Evolutionary conservation across 2,797 vertebrate genomes (phyloP), one percentile per base, ranked within the genome.

Genomic region (Otolemur crassicaudatus): DNA sequence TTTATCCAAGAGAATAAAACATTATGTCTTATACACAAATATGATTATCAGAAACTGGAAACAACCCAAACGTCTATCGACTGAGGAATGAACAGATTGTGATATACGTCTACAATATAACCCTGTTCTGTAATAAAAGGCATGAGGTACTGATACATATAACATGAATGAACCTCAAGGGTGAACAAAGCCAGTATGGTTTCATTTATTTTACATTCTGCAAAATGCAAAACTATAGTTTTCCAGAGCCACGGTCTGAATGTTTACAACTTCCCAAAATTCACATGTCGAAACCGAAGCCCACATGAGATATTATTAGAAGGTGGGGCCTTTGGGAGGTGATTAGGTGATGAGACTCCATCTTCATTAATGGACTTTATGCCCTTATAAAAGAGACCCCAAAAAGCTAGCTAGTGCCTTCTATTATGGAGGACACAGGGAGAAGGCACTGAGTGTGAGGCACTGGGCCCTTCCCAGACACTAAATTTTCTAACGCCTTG

Each of bases 161-260:
- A 49, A 53, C 25, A 61, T 1, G 9, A 34, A 46, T 53, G 46
- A 56, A 49, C 34, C 58, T 76, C 70, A 49, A 75, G 63, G 16
- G 20, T 34, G n/a, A 82, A 90, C 75, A 67, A 89, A 86, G 22
- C 27, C 43, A 82, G 11, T 0, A 31, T 10, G 14, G 91, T 65
- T 92, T 69, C 40, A 89, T 40, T 92, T 72, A 80, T 31, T 56
- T 53, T 46, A 72, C 25, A 67, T 76, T 92, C 75, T 95, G 58
- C 70, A 83, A 96, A 96, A 94, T 63, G 7, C 9, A 86, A 75
- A 91, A 60, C 31, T 94, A n/a, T 13, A 73, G 29, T 46, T 90
- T 94, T 22, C 40, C 34, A 88, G 34, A 76, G 9, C 7, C 82
- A 20, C 43, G 6, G 29, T 40, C 75, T 53, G 31, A 61, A 87